These are phyloP conservation scores for Bactericera cockerelli DNA, from an alignment of 1,140 invertebrate genomes.

Conservation along the genomic window DNA sequence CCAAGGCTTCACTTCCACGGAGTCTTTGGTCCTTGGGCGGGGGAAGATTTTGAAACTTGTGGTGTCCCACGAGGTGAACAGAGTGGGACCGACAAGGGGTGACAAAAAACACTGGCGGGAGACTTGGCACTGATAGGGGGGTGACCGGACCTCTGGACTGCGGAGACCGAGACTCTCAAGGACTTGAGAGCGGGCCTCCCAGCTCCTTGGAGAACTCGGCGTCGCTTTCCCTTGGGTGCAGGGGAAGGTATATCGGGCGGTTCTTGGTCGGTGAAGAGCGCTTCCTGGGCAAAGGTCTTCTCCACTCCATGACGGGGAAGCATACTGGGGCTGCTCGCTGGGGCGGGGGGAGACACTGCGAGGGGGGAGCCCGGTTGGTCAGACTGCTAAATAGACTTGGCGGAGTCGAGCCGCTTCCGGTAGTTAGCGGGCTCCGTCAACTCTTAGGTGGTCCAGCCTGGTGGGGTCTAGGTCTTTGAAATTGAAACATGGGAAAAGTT, in stretches of 20 bases:
- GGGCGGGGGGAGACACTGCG: slow-evolving; percentile 25
- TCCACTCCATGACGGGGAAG: slow-evolving; percentile 34
- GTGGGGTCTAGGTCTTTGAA: slow-evolving; percentile 14
- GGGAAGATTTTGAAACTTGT: neutral
- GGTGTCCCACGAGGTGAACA: neutral
- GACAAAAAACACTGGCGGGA: neutral
- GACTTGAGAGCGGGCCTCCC: slow-evolving; percentile 31
- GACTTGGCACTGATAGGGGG: neutral
- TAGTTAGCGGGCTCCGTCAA: slow-evolving; percentile 29
- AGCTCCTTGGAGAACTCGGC: slow-evolving; percentile 31
- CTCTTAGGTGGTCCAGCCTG: slow-evolving; percentile 32
- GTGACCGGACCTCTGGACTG: neutral
- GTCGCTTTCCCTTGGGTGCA: neutral
- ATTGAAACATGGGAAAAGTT: no score
- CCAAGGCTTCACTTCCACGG: neutral
- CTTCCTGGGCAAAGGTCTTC: slow-evolving; percentile 14
- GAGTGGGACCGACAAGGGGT: neutral
- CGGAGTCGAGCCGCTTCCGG: slow-evolving; percentile 28
- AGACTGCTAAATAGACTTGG: slow-evolving; percentile 18
- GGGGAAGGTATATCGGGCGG: neutral
- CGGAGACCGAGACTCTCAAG: slow-evolving; percentile 29
- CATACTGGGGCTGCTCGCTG: slow-evolving; percentile 30
- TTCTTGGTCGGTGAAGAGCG: neutral
- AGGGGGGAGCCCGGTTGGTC: slow-evolving; percentile 15
- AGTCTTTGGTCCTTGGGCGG: neutral